Conservation (phyloP, 2,797 vertebrate genomes). For the Odontamblyopus lacepedii region DNA sequence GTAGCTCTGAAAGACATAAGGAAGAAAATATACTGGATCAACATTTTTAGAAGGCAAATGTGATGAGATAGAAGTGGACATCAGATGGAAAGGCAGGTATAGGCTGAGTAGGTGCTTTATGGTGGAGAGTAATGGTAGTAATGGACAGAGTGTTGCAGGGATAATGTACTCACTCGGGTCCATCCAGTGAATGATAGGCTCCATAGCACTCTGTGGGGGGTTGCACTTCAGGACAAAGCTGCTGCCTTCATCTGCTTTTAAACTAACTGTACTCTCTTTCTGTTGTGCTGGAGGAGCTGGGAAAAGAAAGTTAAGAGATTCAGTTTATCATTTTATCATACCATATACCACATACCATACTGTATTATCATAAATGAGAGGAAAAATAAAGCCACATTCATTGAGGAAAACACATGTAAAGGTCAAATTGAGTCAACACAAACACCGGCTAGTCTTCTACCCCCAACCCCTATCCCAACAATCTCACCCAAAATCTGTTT, state of each 20-base stretch:
- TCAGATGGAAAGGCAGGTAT: conserved; percentile 13
- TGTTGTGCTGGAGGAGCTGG: conserved; percentile 72
- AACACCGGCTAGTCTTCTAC: too few species aligned
- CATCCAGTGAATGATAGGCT: conserved; percentile 84
- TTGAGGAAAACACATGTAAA: too few species aligned
- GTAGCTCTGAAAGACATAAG: conserved; percentile 63
- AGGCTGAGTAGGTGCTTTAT: conserved; percentile 13
- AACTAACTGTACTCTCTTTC: conserved; percentile 71
- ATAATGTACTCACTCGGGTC: conserved; percentile 74
- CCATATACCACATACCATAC: too few species aligned
- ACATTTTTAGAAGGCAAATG: conserved; percentile 10
- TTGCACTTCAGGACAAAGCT: conserved; percentile 74
- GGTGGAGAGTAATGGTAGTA: conserved; percentile 29
- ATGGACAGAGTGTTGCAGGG: conserved; percentile 37
- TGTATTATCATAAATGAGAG: too few species aligned
- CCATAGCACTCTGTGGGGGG: conserved; percentile 74
- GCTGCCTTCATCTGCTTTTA: conserved; percentile 68
- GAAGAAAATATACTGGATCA: conserved; percentile 11
- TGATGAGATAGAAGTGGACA: conserved; percentile 15
- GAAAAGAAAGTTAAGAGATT: not conserved
- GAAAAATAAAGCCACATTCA: too few species aligned
- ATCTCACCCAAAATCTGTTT: too few species aligned
- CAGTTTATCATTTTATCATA: too few species aligned
- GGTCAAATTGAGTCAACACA: too few species aligned
- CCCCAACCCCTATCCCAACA: too few species aligned